Conservation (phyloP, 2,888 invertebrate genomes). For the Lumbricus terrestris region DNA sequence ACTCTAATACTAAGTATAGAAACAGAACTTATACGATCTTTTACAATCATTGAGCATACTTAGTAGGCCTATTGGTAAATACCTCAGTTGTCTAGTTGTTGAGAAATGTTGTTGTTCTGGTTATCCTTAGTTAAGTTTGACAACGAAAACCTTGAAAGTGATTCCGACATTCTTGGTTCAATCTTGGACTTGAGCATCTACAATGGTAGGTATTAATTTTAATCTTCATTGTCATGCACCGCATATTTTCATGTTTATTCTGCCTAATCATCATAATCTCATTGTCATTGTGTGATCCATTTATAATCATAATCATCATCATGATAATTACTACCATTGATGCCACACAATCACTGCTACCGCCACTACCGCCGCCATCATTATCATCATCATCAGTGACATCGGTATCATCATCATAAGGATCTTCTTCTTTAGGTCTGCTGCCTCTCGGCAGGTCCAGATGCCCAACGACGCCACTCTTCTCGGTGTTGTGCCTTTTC, state of each 20-base stretch:
- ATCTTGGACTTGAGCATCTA: not conserved
- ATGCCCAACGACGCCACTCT: too few species aligned
- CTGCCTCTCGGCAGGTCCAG: too few species aligned
- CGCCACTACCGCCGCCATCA: not conserved
- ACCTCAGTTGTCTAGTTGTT: not conserved
- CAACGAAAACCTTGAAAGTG: not conserved
- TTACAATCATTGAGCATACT: not conserved
- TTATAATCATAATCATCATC: not conserved
- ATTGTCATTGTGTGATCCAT: too few species aligned
- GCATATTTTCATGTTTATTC: constrained; percentile 29
- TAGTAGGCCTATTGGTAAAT: not conserved
- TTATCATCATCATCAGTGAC: constrained; percentile 27
- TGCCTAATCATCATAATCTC: not conserved
- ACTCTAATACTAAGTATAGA: too few species aligned
- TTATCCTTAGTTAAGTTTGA: not conserved
- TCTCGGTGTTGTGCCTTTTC: too few species aligned
- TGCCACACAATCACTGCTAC: too few species aligned
- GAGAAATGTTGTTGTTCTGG: not conserved
- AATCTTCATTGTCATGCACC: constrained; percentile 21
- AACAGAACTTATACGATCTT: too few species aligned
- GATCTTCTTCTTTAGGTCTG: too few species aligned
- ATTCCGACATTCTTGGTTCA: not conserved
- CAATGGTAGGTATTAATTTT: not conserved
- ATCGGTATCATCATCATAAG: constrained; percentile 28
- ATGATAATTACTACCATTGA: not conserved